Conservation (phyloP, 2,113 vertebrate species). For the Alethe castanea region DNA sequence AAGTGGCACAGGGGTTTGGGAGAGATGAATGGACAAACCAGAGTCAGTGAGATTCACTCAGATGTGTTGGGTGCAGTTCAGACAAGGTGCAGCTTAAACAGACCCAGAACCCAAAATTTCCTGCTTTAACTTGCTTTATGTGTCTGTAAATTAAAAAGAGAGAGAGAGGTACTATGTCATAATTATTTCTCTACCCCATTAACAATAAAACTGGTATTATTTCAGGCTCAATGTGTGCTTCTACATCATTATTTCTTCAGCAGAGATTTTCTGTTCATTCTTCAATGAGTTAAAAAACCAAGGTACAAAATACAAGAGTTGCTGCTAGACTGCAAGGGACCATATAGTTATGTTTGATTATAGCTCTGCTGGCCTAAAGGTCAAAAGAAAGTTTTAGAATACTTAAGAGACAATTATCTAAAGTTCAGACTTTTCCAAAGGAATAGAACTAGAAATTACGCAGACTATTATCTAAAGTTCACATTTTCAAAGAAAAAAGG, state of each 20-base stretch:
- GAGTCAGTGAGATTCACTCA: neutral
- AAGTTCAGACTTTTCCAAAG: slow-evolving; percentile 68
- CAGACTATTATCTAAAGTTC: slow-evolving; percentile 70
- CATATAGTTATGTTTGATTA: slow-evolving; percentile 43
- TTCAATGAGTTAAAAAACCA: slow-evolving; percentile 1
- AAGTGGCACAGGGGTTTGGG: neutral
- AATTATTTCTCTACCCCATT: neutral
- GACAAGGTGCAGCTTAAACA: neutral
- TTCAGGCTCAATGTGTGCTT: neutral
- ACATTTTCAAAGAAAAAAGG: slow-evolving; percentile 32
- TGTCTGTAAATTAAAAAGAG: neutral
- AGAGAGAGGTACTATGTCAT: neutral
- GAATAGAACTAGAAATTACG: slow-evolving; percentile 51
- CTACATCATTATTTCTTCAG: neutral
- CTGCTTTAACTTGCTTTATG: neutral
- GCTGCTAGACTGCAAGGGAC: neutral
- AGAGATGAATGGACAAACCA: neutral
- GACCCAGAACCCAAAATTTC: neutral
- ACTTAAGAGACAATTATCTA: slow-evolving; percentile 69
- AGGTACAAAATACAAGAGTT: neutral
- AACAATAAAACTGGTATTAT: neutral
- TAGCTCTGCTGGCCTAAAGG: slow-evolving; percentile 51
- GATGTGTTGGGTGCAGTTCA: neutral
- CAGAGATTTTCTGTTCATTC: neutral
- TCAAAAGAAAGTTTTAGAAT: slow-evolving; percentile 65